Evolutionary conservation across 1,140 invertebrate genomes (phyloP), one percentile per base, ranked within the genome.

Genomic region (Dendroctonus ponderosae): DNA sequence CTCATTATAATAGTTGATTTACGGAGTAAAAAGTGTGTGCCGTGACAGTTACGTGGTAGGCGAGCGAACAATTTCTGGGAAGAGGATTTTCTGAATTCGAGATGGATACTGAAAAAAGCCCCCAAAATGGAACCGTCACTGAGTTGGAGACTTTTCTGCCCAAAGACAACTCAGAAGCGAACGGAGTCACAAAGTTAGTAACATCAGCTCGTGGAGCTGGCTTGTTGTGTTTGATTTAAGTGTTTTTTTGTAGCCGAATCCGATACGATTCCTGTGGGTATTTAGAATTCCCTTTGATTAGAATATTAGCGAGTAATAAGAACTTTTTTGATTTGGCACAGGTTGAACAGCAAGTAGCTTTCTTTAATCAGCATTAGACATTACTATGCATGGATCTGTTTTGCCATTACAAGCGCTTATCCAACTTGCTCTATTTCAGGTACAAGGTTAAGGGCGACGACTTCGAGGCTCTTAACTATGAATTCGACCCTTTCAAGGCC

Each of bases 401-500:
- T 51, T 51, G 11, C 50, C 7, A 12, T 4, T 51, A 4, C 7
- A 12, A 26, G 26, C 26, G 26, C 26, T 26, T 26, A 26, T 26
- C 26, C 1, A 26, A 26, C 15, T 51, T 8, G 7, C 9, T 72
- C 65, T 66, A 54, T 83, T 83, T 14, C 74, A 89, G 87, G 79
- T 88, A 87, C 72, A 87, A 87, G 79, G 82, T 89, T 62, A 75
- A 79, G 14, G 81, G 81, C 37, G 77, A 75, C 76, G 68, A 86
- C 74, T 72, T 79, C 48, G 84, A 84, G 73, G 77, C 79, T 64
- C 80, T 79, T 70, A 79, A 75, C 46, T 82, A 81, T 56, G 82
- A 82, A 38, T 90, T 86, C 72, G 86, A 93, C 80, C 91, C 91
- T 0, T 92, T 93, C 76, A 79, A 80, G 26, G 86, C 88, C 68